Evolutionary conservation across 1,140 invertebrate genomes (phyloP), one percentile per base, ranked within the genome.

Genomic region (Neuroterus valhalla): DNA sequence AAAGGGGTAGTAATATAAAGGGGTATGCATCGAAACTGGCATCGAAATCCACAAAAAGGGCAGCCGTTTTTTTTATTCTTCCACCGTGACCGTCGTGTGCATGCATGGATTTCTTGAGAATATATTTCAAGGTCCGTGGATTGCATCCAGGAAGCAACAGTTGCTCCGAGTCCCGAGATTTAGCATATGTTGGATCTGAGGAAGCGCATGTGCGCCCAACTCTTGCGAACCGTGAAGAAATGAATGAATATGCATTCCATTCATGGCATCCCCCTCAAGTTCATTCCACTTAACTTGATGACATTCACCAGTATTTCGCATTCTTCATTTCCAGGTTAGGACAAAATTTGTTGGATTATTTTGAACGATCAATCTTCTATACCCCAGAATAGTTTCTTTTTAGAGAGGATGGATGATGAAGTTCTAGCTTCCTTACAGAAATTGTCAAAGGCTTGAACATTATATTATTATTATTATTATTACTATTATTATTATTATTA

Each of bases 91-190:
- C 73, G n/a, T 62, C 44, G 72, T 71, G 66, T 74, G 45, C 73
- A 72, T 76, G 71, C 45, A 12, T 76, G 74, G 55, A 80, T 82
- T 79, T 72, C 78, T 69, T 66, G 77, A 72, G 87, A 87, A 89
- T 89, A 87, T 66, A 89, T 89, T 89, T 88, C 85, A 89, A 87
- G 87, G 80, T 87, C 73, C 77, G 78, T 84, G 84, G 80, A 77
- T 79, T 62, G 76, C 77, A 82, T 72, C 81, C 88, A 89, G 87
- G 87, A 89, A 89, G 81, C 80, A 86, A 88, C 87, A 87, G 87
- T 88, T 88, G 71, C 77, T 69, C 81, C 46, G 78, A 87, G 71
- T 76, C 68, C 81, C 46, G 78, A 87, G 87, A 88, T 87, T 88
- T 85, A 84, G 84, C 86, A 88, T 87, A 89, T 82, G 84, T 78